Conservation (phyloP, 2,113 vertebrate genomes). For the Megaptera novaeangliae region DNA sequence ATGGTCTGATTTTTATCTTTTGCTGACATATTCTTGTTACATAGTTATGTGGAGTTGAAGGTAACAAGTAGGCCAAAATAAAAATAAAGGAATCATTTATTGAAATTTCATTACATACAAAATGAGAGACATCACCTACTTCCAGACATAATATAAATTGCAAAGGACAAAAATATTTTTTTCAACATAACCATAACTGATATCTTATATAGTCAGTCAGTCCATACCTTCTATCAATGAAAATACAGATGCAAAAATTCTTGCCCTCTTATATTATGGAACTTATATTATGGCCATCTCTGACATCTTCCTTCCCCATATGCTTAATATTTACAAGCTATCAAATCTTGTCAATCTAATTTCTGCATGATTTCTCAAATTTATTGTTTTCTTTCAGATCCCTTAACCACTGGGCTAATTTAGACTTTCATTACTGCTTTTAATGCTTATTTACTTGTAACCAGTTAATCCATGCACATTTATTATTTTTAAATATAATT, state of each 20-base stretch:
- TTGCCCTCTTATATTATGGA: not conserved
- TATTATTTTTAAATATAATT: not conserved
- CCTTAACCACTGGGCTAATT: not conserved
- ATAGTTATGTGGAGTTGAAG: not conserved
- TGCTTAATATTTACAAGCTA: not conserved
- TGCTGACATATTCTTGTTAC: not conserved
- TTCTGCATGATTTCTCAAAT: not conserved
- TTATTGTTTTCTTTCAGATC: not conserved
- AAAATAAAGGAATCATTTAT: not conserved
- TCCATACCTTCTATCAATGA: not conserved
- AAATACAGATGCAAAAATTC: not conserved
- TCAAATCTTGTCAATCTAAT: not conserved
- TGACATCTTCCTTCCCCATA: not conserved
- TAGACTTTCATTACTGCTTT: not conserved
- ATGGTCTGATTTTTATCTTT: not conserved
- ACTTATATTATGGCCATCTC: not conserved
- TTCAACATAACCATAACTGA: not conserved
- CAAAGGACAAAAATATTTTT: not conserved
- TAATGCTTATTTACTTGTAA: not conserved
- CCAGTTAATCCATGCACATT: not conserved
- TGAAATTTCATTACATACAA: not conserved
- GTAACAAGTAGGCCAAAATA: not conserved
- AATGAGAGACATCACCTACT: not conserved
- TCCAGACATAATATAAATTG: not conserved
- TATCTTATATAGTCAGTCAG: not conserved